Evolutionary conservation across 2,797 vertebrate genomes (phyloP), one percentile per base, ranked within the genome.

Genomic region (Antennarius maculatus): DNA sequence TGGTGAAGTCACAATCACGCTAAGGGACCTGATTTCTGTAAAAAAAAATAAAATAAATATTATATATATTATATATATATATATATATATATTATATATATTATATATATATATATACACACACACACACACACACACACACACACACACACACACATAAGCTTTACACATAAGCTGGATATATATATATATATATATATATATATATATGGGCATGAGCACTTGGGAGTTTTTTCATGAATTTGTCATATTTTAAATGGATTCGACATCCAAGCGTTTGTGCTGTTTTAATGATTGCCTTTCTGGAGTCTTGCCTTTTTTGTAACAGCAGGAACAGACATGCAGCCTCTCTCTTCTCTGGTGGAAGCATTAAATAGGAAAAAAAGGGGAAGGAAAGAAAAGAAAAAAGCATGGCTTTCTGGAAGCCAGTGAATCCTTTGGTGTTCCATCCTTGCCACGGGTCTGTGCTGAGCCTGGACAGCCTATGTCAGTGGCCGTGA

Each of bases 361-460:
- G 42, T 53, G 69, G 74, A 74, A 76, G 66, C 54, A 31, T 69
- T 54, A 71, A 50, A 74, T 42, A 45, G 41, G 39, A 51, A 62
- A 8, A 8, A 58, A 10, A 61, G 29, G 42, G 23, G 54, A 47
- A 49, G 57, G 12, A 54, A 58, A 45, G 45, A 7, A 46, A 39
- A n/a, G 66, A 61, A 7, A 46, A 39, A n/a, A 64, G 64, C 47
- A 66, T 54, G 54, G 50, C 54, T 78, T 60, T 71, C 63, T 80
- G 62, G 64, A 15, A 82, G 54, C 54, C 60, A 57, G 63, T 27
- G 64, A 73, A 60, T 70, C 64, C 70, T 79, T 84, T 59, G 71
- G 70, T 86, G 76, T 72, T 53, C 58, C 87, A 71, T 65, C 84
- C 78, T 88, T 87, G 84, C 85, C 84, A 85, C 71, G 61, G 83